Conservation (phyloP, 2,113 vertebrate species). For the Ctenodactylus gundi region DNA sequence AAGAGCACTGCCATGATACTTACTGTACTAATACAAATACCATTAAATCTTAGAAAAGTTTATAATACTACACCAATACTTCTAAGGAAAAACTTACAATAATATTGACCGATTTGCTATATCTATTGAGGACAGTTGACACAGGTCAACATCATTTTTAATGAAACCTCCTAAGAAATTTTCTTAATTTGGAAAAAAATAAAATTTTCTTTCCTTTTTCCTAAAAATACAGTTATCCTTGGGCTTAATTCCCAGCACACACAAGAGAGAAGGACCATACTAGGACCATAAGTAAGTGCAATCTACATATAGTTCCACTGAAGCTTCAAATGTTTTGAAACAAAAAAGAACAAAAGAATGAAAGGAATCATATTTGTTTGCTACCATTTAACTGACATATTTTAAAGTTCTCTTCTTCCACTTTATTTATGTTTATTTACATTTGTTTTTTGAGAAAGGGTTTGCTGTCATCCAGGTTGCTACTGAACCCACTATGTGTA, state of each 20-base stretch:
- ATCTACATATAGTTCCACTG: neutral
- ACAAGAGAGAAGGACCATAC: neutral
- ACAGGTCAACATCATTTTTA: conserved; percentile 11
- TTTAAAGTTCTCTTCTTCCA: neutral
- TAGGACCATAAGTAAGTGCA: neutral
- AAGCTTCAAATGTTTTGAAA: neutral
- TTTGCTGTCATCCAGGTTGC: too few species aligned
- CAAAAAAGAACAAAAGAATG: neutral
- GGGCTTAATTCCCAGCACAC: neutral
- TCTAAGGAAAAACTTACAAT: neutral
- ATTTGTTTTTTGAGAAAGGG: too few species aligned
- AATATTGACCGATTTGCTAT: neutral
- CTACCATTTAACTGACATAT: neutral
- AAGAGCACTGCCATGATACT: neutral
- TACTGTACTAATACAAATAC: conserved; percentile 4
- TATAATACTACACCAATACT: neutral
- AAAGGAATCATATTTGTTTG: neutral
- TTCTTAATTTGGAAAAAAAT: neutral
- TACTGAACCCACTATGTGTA: too few species aligned
- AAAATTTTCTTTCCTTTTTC: neutral
- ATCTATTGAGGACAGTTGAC: neutral
- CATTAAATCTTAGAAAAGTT: conserved; percentile 24
- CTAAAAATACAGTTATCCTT: neutral
- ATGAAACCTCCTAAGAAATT: conserved; percentile 35
- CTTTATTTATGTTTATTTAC: neutral